Base-by-base conservation (phyloP, 2,113 vertebrate species). In the Anas platyrhynchos region DNA sequence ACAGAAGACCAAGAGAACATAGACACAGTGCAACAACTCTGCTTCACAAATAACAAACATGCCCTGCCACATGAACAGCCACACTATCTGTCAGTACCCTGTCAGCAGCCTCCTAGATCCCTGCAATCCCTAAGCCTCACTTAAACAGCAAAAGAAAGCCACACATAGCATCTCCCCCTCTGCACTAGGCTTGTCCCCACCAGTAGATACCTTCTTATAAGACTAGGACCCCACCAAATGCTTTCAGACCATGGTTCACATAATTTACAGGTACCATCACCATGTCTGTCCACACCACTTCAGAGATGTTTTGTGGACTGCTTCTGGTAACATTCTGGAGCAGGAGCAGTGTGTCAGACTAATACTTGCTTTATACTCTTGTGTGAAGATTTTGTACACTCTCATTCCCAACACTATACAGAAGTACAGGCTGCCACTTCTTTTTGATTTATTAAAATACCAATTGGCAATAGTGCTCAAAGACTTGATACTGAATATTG, bases 221-320 rank as follows among this genome's bases (percentile, higher is more conserved):
- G 68, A 65, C 25, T 7, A 29, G 46, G 38, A 61, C 1, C 2
- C 2, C 22, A 7, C 23, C 18, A 55, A 46, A 18, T 76, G 13
- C 18, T 38, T 43, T 25, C 1, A 0, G 26, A 63, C 44, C 7
- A 14, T 9, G 32, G 50, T 34, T 68, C 52, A 66, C 56, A 22
- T 22, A 15, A 14, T 10, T 71, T 2, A 1, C 0, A 1, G 31
- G 29, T 79, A 32, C 25, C 16, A 61, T 43, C 50, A 55, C 20
- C 48, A 23, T 12, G 8, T 48, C 50, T 66, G 56, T 5, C 21
- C 50, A 50, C 20, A 8, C 18, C 13, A 16, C 26, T 58, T 65
- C 43, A 26, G 22, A 13, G 8, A 4, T 36, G 13, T 26, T 50
- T 48, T 75, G 55, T 25, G 59, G 68, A 22, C 15, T 46, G 29